Conservation (phyloP, 2,113 vertebrate species). For the Stigmatopora argus region DNA sequence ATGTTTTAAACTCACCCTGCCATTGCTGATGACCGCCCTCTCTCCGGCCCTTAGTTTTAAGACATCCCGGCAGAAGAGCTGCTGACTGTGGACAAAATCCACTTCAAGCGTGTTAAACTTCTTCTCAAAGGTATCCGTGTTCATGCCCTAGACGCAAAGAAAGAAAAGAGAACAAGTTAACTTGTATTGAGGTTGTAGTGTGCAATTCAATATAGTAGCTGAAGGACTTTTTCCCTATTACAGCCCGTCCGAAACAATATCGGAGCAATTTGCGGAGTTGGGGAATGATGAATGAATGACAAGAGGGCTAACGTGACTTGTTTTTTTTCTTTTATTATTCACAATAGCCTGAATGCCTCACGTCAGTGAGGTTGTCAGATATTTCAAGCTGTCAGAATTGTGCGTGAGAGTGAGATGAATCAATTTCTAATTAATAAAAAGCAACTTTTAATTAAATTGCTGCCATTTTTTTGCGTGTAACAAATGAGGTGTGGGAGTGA, state of each 20-base stretch:
- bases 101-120: constrained; percentile 89
- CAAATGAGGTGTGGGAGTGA: constrained; percentile 58
- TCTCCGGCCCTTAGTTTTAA: constrained; percentile 82
- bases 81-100: constrained; percentile 83
- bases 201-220: constrained; percentile 19
- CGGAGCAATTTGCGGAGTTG: constrained; percentile 30
- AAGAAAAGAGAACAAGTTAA: constrained; percentile 43
- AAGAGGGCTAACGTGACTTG: constrained; percentile 19
- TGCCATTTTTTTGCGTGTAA: constrained; percentile 59
- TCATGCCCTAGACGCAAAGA: constrained; percentile 77
- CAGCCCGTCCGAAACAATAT: constrained; percentile 32
- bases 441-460: constrained; percentile 66
- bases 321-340: constrained; percentile 24
- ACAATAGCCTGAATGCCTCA: constrained; percentile 44
- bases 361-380: constrained; percentile 42
- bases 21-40: constrained; percentile 83
- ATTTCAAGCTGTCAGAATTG: constrained; percentile 49
- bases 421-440: constrained; percentile 69
- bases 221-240: constrained; percentile 25
- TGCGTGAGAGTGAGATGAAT: constrained; percentile 53
- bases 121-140: constrained; percentile 84
- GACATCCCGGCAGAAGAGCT: constrained; percentile 83
- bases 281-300: constrained; percentile 45
- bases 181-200: constrained; percentile 14
- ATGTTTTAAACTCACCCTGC: constrained; percentile 77